A percentile compares a stretch with the other conserved stretches of the same genome.
These are phyloP conservation scores for Philaethria dido DNA, from an alignment of 2,888 invertebrate species.

Conservation along the genomic window DNA sequence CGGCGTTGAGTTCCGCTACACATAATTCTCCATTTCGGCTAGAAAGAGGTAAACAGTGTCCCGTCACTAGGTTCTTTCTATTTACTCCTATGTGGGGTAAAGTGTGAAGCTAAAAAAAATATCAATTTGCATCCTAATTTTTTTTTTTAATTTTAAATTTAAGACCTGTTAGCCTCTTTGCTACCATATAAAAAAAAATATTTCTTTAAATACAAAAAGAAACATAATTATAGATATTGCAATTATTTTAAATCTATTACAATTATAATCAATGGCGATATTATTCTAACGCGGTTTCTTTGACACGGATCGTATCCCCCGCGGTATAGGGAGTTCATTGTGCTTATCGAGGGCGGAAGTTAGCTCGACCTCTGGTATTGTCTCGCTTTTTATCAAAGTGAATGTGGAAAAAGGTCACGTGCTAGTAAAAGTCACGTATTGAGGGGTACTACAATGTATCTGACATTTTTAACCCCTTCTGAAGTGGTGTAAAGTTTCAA, in stretches of 20 bases:
- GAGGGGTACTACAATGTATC: slow-evolving; percentile 11
- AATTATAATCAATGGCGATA: slow-evolving; percentile 11
- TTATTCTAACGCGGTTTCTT: slow-evolving; percentile 22
- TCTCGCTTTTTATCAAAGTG: slow-evolving; percentile 34
- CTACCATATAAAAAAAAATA: too few species aligned
- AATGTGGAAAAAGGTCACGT: slow-evolving; percentile 16
- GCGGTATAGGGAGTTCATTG: slow-evolving; percentile 33
- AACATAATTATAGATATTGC: neutral
- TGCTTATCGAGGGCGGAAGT: slow-evolving; percentile 36
- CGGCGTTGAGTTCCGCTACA: too few species aligned
- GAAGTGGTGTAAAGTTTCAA: slow-evolving; percentile 1
- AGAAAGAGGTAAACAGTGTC: too few species aligned
- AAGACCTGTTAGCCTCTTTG: too few species aligned
- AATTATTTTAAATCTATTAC: neutral
- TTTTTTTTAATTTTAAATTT: too few species aligned
- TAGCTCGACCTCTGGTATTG: slow-evolving; percentile 34
- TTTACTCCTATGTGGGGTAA: too few species aligned
- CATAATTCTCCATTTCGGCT: too few species aligned
- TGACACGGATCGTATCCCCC: slow-evolving; percentile 23
- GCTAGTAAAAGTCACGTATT: slow-evolving; percentile 16
- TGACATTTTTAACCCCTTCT: slow-evolving; percentile 23
- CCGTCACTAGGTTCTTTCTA: too few species aligned
- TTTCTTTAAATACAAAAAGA: too few species aligned
- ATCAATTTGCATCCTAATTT: too few species aligned
- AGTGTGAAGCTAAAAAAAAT: too few species aligned